Evolutionary conservation across 2,797 vertebrate species (phyloP).

Genomic region (Sciaenops ocellatus): DNA sequence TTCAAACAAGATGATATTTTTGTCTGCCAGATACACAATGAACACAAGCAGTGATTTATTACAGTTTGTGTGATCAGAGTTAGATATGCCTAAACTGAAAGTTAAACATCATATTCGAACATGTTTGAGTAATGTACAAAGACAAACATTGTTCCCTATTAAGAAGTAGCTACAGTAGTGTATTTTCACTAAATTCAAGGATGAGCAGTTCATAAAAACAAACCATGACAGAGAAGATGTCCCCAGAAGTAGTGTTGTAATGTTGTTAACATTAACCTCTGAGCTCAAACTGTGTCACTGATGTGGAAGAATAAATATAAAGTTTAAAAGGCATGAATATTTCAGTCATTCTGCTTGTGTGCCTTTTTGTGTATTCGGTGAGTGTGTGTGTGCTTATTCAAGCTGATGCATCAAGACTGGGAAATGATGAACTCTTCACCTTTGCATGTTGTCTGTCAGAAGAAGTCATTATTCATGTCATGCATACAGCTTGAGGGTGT

Average conservation of each 20-base stretch:
- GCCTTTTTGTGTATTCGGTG: neutral
- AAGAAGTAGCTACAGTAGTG: neutral
- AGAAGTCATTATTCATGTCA: slow-evolving; percentile 13
- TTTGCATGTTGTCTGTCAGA: slow-evolving; percentile 1
- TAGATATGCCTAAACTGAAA: neutral
- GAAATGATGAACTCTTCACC: slow-evolving; percentile 10
- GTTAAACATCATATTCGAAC: neutral
- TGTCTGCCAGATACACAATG: neutral
- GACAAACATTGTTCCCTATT: neutral
- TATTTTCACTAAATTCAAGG: neutral
- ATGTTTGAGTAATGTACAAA: too few relatives aligned
- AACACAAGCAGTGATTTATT: neutral
- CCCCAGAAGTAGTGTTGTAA: neutral
- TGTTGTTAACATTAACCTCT: slow-evolving; percentile 23
- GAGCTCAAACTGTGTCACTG: slow-evolving; percentile 18
- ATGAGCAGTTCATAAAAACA: neutral
- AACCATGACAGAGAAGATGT: slow-evolving; percentile 7
- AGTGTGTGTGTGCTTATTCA: neutral
- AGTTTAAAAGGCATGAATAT: slow-evolving; percentile 38
- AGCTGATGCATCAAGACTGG: neutral
- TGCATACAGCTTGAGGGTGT: slow-evolving; percentile 19
- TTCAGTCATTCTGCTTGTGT: slow-evolving; percentile 23
- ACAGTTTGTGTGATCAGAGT: rapidly evolving
- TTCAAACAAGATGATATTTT: neutral
- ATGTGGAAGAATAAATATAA: slow-evolving; percentile 40